phyloP scores from a whole-genome alignment of 2,113 vertebrate species.

The Solenodon paradoxus region DNA sequence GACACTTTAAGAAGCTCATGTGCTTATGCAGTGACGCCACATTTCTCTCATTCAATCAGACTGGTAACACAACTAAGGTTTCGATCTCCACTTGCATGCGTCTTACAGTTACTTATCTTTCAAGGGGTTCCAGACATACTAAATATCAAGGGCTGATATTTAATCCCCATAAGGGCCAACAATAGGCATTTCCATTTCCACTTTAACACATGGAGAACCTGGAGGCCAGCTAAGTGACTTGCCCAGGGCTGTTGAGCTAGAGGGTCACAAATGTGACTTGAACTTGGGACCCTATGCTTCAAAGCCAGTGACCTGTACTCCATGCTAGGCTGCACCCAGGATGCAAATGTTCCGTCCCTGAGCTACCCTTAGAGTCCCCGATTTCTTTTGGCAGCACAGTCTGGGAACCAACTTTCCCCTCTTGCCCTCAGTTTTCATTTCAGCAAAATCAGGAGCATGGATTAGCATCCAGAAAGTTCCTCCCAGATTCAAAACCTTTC shows the following conservation, averaged over 20 bases:
- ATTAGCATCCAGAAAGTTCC: background rate
- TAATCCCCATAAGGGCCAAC: background rate
- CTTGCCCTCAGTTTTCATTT: background rate
- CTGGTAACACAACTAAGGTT: background rate
- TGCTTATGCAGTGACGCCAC: background rate
- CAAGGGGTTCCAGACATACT: background rate
- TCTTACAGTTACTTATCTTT: background rate
- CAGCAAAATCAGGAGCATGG: background rate
- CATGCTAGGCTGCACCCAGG: background rate
- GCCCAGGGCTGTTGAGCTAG: background rate
- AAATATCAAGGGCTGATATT: too few relatives aligned
- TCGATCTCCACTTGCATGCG: background rate
- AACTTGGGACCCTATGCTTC: background rate
- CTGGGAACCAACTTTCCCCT: background rate
- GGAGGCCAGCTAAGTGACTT: background rate
- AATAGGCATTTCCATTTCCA: background rate
- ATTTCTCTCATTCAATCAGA: background rate
- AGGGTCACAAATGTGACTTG: background rate
- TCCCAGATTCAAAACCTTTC: background rate
- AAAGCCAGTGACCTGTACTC: background rate
- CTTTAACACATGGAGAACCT: background rate
- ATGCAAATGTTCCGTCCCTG: background rate
- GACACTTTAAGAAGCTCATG: background rate
- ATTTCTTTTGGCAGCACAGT: background rate
- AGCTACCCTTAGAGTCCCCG: background rate